Conservation (phyloP, 2,113 vertebrate genomes). For the Marmota monax region DNA sequence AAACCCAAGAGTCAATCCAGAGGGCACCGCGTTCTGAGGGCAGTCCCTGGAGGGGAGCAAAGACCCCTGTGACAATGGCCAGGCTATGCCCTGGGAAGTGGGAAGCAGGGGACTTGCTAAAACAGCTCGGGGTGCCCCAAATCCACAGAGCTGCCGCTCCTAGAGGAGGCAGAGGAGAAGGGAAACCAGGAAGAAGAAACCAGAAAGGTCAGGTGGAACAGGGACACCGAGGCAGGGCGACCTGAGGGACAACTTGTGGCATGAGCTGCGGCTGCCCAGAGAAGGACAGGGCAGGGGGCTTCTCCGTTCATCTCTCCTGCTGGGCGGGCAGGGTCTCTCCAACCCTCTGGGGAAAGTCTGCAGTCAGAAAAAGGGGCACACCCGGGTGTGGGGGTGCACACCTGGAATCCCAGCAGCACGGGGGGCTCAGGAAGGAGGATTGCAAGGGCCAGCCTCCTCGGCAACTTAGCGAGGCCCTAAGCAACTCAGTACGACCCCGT, state of each 20-base stretch:
- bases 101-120: neutral
- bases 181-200: neutral
- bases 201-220: neutral
- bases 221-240: rapidly evolving
- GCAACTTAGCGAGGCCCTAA: too few species aligned
- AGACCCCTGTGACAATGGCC: neutral
- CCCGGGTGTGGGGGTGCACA: too few species aligned
- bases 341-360: neutral
- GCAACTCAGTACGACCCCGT: too few species aligned
- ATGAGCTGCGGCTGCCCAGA: rapidly evolving
- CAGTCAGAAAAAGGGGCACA: constrained; percentile 50
- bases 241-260: neutral
- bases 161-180: neutral
- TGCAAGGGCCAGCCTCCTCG: too few species aligned
- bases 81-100: neutral
- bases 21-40: neutral
- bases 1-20: neutral
- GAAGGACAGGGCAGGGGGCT: too few species aligned
- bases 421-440: too few species aligned
- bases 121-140: neutral
- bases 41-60: neutral
- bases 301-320: neutral
- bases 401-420: too few species aligned
- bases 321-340: neutral
- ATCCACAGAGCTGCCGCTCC: neutral